These are phyloP conservation scores for Melanostoma mellinum DNA, from an alignment of 2,888 invertebrate species.

Conservation along the genomic window DNA sequence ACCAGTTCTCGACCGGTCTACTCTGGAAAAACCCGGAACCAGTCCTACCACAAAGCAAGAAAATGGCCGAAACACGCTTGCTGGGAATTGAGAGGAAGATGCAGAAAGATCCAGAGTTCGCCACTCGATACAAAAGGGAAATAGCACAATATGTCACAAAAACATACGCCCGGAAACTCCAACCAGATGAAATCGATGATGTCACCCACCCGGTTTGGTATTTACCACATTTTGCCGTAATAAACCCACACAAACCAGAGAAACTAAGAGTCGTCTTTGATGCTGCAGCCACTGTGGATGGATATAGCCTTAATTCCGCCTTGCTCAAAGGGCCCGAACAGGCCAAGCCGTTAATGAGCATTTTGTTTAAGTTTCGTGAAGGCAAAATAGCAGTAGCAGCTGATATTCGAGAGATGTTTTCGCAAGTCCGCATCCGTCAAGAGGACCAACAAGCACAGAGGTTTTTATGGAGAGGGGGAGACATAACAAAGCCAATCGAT, in stretches of 20 bases:
- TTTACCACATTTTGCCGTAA: too few species aligned
- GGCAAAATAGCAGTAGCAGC: too few species aligned
- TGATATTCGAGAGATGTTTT: too few species aligned
- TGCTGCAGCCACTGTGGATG: too few species aligned
- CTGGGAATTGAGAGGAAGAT: slow-evolving; percentile 63
- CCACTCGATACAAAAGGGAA: slow-evolving; percentile 4
- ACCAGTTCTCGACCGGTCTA: slow-evolving; percentile 54
- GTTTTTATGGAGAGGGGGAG: slow-evolving; percentile 74
- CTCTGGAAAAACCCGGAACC: slow-evolving; percentile 46
- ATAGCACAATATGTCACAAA: slow-evolving; percentile 61
- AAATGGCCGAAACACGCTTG: slow-evolving; percentile 64
- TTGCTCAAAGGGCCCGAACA: too few species aligned
- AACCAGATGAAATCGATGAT: slow-evolving; percentile 60
- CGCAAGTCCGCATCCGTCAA: too few species aligned
- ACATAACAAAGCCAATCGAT: slow-evolving; percentile 6
- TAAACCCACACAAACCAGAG: too few species aligned
- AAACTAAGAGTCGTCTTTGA: too few species aligned
- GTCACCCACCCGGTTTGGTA: too few species aligned
- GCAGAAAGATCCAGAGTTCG: slow-evolving; percentile 46
- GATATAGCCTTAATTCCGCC: too few species aligned
- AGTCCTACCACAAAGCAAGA: slow-evolving; percentile 24
- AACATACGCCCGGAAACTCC: slow-evolving; percentile 64
- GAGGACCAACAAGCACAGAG: slow-evolving; percentile 75
- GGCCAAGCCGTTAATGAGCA: too few species aligned
- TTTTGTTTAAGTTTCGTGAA: too few species aligned